Conservation (phyloP, 2,113 vertebrate genomes). For the Anarrhichthys ocellatus region DNA sequence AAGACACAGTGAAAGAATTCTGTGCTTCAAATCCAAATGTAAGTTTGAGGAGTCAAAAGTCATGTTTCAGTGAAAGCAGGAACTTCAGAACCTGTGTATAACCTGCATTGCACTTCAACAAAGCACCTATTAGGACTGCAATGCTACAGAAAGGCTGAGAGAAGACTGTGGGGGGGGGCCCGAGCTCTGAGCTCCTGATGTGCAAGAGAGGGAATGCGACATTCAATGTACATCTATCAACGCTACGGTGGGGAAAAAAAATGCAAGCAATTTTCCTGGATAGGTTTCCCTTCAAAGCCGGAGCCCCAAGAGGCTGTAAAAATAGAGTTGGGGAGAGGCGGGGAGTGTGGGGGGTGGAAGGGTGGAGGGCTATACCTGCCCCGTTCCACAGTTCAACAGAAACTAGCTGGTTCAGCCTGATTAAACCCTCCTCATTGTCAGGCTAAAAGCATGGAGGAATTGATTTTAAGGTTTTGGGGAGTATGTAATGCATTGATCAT, state of each 20-base stretch:
- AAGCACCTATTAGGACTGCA: constrained; percentile 62
- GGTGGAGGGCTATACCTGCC: constrained; percentile 68
- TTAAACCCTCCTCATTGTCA: constrained; percentile 61
- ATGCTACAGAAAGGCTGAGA: constrained; percentile 51
- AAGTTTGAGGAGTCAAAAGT: constrained; percentile 50
- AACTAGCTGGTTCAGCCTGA: constrained; percentile 67
- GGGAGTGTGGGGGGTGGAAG: neutral
- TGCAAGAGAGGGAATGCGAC: constrained; percentile 65
- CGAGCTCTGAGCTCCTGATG: constrained; percentile 46
- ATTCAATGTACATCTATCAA: constrained; percentile 77
- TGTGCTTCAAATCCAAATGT: constrained; percentile 31
- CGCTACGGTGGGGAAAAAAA: constrained; percentile 71
- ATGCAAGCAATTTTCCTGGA: constrained; percentile 78
- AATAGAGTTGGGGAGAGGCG: constrained; percentile 60
- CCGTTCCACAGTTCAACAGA: constrained; percentile 57
- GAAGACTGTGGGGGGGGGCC: neutral
- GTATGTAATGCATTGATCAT: constrained; percentile 58
- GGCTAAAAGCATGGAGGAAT: constrained; percentile 36
- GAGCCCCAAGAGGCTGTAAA: constrained; percentile 74
- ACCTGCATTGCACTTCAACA: constrained; percentile 57
- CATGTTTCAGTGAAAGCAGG: constrained; percentile 47
- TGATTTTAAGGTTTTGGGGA: constrained; percentile 47
- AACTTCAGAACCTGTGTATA: constrained; percentile 39
- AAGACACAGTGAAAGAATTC: constrained; percentile 11
- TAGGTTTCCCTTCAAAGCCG: constrained; percentile 78